Evolutionary conservation across 2,113 vertebrate genomes (phyloP), one percentile per base, ranked within the genome.

Genomic region (Melanerpes aurifrons): DNA sequence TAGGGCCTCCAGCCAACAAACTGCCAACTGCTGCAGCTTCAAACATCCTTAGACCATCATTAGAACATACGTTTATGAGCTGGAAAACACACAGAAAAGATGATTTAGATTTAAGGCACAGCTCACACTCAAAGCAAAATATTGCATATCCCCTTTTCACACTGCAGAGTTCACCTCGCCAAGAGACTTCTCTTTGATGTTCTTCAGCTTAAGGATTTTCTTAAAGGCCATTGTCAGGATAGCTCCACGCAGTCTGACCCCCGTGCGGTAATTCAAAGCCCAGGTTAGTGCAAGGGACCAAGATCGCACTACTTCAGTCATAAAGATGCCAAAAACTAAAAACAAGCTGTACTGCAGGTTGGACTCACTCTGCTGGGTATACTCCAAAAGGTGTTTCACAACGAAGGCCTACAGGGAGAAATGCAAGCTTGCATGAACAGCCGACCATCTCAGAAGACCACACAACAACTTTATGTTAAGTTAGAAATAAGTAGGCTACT

Each of bases 251-350:
- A 99, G 98, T 58, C 99, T 98, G 58, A 98, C 97, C 53, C 98
- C 98, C 6, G 99, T 99, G 81, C 99, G 98, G 94, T 99, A 99
- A 96, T 99, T 99, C 96, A 99, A 96, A 8, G 98, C 99, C 99
- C 99, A 99, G 50, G 98, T 99, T 82, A 99, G 97, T 1, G 99
- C 98, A 59, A 99, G 97, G 37, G 99, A 99, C 99, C 98, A 99
- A 82, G 99, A 99, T 37, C 99, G 98, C 70, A 99, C 96, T 56
- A 99, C 92, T 96, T 99, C 99, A 0, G 98, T 98, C 96, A 98
- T 94, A 88, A 99, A 97, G 89, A 99, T 97, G 79, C 98, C 98
- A 97, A 99, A 96, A 76, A 99, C 98, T 97, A 99, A 97, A 94
- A 99, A 97, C 95, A 99, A 97, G 97, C 99, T 98, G 92, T 98